Evolutionary conservation across 2,113 vertebrate species (phyloP).

Genomic region (Ancistrus triradiatus): DNA sequence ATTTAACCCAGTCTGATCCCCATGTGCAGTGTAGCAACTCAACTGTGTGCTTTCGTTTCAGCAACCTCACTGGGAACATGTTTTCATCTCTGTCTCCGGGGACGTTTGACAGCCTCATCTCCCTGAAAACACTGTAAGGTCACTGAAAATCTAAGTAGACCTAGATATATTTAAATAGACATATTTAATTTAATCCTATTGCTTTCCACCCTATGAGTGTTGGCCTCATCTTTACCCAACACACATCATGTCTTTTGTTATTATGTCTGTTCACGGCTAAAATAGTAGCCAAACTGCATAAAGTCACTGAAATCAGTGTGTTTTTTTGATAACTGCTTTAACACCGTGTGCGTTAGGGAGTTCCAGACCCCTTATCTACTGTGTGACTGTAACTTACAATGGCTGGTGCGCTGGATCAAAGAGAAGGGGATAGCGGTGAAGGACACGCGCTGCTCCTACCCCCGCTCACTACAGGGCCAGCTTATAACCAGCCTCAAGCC

Average conservation of each 20-base stretch:
- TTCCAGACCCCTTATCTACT: constrained; percentile 91
- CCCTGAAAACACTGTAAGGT: constrained; percentile 89
- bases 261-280: too few species aligned
- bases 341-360: constrained; percentile 69
- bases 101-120: constrained; percentile 86
- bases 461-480: constrained; percentile 86
- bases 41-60: constrained; percentile 54
- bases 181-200: too few species aligned
- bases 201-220: too few species aligned
- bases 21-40: not conserved
- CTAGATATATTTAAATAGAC: too few species aligned
- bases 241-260: too few species aligned
- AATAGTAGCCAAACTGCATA: too few species aligned
- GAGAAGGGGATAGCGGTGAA: constrained; percentile 80
- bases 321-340: not conserved
- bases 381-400: constrained; percentile 93
- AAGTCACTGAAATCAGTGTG: too few species aligned
- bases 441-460: constrained; percentile 88
- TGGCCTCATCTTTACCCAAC: too few species aligned
- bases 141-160: too few species aligned
- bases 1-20: not conserved
- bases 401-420: constrained; percentile 88
- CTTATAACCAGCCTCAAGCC: constrained; percentile 73
- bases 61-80: constrained; percentile 92
- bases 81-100: constrained; percentile 90